Conservation (phyloP, 1,140 invertebrate genomes). For the Solenopsis invicta region DNA sequence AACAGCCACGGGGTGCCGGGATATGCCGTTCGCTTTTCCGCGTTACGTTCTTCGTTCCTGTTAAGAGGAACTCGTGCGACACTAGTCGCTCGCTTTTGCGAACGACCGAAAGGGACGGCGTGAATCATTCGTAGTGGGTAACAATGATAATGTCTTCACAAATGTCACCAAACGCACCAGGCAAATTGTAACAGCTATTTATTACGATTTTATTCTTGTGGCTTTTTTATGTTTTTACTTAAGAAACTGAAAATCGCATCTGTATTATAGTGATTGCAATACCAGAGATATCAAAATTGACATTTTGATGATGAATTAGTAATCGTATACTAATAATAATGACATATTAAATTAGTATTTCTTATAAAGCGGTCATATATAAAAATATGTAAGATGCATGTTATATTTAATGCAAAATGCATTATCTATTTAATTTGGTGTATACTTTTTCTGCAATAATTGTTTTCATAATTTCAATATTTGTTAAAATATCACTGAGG, state of each 20-base stretch:
- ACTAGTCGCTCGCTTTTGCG: conserved; percentile 66
- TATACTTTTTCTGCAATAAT: too few species aligned
- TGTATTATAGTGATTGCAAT: conserved; percentile 31
- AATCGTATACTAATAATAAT: too few species aligned
- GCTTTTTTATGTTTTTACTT: neutral
- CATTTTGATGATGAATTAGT: neutral
- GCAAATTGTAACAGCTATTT: neutral
- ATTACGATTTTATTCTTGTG: neutral
- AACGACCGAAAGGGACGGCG: conserved; percentile 44
- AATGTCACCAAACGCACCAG: neutral
- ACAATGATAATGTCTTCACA: conserved; percentile 68
- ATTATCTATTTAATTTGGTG: too few species aligned
- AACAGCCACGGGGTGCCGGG: conserved; percentile 79
- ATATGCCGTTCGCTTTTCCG: conserved; percentile 74
- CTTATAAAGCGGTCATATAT: neutral
- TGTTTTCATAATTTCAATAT: too few species aligned
- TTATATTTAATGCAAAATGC: neutral
- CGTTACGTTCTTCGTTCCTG: conserved; percentile 52
- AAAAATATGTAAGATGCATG: neutral
- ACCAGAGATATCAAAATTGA: neutral
- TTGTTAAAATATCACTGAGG: too few species aligned
- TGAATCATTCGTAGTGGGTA: conserved; percentile 57
- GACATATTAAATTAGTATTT: neutral
- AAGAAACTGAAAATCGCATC: neutral
- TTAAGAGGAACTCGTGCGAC: conserved; percentile 71